Conservation (phyloP, 1,140 invertebrate genomes). For the Pseudomyrmex concolor region DNA sequence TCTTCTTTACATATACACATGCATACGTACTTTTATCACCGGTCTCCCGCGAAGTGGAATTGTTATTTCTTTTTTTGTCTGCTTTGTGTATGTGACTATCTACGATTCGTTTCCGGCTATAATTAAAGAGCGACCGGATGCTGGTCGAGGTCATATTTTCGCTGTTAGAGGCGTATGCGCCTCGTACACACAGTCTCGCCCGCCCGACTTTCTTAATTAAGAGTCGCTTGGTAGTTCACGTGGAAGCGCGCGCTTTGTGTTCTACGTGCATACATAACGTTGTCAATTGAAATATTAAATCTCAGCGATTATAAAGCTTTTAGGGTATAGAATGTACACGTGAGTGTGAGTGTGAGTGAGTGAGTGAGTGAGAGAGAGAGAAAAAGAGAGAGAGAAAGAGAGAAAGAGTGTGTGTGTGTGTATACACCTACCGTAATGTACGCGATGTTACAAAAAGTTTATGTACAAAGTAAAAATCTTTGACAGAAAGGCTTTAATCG, state of each 20-base stretch:
- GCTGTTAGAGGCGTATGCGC: conserved; percentile 17
- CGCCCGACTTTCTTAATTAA: conserved; percentile 48
- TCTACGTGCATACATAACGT: background rate
- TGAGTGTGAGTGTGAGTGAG: no score
- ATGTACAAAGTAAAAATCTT: no score
- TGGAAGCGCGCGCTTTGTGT: background rate
- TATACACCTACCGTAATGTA: no score
- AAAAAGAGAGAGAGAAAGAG: no score
- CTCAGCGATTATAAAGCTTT: background rate
- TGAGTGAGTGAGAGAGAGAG: no score
- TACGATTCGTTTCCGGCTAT: conserved; percentile 64
- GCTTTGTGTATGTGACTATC: conserved; percentile 24
- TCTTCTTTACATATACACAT: conserved; percentile 14
- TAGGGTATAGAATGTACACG: no score
- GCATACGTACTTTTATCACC: background rate
- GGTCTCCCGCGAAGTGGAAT: background rate
- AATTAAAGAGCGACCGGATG: conserved; percentile 59
- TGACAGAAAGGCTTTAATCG: no score
- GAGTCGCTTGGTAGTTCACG: conserved; percentile 3
- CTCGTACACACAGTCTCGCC: background rate
- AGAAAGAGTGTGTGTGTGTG: no score
- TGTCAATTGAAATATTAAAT: conserved; percentile 14
- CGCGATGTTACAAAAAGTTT: no score
- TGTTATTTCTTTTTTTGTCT: conserved; percentile 5
- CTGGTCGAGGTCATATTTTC: conserved; percentile 36